Base-by-base conservation (phyloP, 2,113 vertebrate genomes). In the Jaculus jaculus region DNA sequence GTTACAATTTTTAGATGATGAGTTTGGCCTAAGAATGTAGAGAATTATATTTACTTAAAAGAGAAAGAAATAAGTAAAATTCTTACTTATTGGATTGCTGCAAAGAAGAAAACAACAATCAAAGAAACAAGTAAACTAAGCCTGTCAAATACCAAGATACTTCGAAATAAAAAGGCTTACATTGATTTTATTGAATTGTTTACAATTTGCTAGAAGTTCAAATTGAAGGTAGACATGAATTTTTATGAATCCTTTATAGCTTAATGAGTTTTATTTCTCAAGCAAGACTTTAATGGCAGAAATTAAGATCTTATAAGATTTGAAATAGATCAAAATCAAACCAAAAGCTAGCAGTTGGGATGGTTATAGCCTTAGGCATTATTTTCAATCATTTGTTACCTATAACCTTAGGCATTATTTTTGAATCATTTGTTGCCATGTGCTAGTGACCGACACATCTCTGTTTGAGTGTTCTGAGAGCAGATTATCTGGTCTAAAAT, bases 211-310 rank as follows among this genome's bases (percentile, higher is more conserved):
- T 92, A 91, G 63, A 60, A 89, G 77, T 96, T 93, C 73, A 77
- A 68, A 75, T 24, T 32, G 5, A 92, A 84, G 63, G 71, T 79
- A 93, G 13, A 89, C 8, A 24, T 92, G 75, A 92, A 93, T 90
- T 93, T 90, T 96, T 95, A 94, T 87, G 39, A 93, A 58, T 88
- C 4, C 20, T 87, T 89, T 88, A 89, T 61, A 66, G 24, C 72
- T 90, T 83, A 93, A 83, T 92, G 83, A 88, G 60, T 94, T 96
- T 92, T 74, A 94, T 88, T 93, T 94, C 51, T 83, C 87, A 95
- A 93, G 42, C 90, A 96, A 95, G 94, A 30, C 8, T 90, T 97
- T 94, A 83, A 83, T 75, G 63, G 75, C 88, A 20, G 51, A 90
- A 96, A 90, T 92, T 96, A 93, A 93, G 65, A 79, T 90, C 60